These are phyloP conservation scores for Spodoptera litura DNA, from an alignment of 1,140 invertebrate species.

Conservation along the genomic window DNA sequence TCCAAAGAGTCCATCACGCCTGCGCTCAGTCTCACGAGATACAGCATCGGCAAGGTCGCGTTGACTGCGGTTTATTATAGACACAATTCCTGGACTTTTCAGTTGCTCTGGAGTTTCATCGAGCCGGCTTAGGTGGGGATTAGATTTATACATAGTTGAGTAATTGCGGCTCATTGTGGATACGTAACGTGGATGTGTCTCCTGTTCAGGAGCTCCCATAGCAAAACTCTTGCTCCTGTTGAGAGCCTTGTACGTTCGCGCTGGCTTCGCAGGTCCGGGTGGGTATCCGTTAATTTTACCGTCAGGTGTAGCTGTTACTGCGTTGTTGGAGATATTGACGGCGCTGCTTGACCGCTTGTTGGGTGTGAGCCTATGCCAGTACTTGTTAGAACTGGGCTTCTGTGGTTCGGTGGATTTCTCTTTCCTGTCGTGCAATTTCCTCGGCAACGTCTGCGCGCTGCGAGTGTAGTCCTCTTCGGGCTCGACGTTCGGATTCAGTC, in stretches of 20 bases:
- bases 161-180: constrained; percentile 80
- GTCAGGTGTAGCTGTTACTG: constrained; percentile 83
- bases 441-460: constrained; percentile 92
- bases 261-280: constrained; percentile 89
- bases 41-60: constrained; percentile 88
- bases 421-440: constrained; percentile 88
- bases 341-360: constrained; percentile 88
- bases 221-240: constrained; percentile 95
- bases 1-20: constrained; percentile 84
- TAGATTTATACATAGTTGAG: constrained; percentile 90
- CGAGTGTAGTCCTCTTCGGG: constrained; percentile 87
- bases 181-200: constrained; percentile 80
- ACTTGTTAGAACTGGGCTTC: constrained; percentile 80
- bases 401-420: constrained; percentile 78
- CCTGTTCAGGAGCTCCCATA: constrained; percentile 88
- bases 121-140: constrained; percentile 90
- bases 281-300: constrained; percentile 82
- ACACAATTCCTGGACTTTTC: constrained; percentile 94
- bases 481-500: constrained; percentile 87
- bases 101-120: constrained; percentile 90
- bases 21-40: constrained; percentile 80
- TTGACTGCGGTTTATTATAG: constrained; percentile 93
- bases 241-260: constrained; percentile 91
- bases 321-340: constrained; percentile 92
- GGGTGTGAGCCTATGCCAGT: constrained; percentile 84